Conservation (phyloP, 2,888 invertebrate species). For the Phengaris alcon region DNA sequence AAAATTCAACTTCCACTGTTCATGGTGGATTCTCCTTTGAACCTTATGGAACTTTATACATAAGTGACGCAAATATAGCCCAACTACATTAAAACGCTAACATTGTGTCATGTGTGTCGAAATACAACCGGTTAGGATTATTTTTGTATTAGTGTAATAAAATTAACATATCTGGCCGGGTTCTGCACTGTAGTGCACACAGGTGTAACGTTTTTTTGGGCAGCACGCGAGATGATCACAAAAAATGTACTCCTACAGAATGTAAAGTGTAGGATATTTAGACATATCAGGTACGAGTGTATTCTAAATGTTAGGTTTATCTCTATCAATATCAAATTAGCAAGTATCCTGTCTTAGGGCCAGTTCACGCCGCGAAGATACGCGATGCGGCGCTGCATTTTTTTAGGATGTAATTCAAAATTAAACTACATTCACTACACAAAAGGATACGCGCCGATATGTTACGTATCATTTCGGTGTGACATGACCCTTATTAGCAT, state of each 20-base stretch:
- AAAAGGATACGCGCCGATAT: too few relatives aligned
- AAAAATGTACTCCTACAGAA: neutral
- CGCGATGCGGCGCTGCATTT: too few relatives aligned
- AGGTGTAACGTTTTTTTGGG: conserved; percentile 15
- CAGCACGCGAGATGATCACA: neutral
- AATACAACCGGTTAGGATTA: conserved; percentile 69
- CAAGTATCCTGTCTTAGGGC: neutral
- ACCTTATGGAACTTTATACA: neutral
- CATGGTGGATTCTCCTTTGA: neutral
- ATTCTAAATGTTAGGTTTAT: neutral
- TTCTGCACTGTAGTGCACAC: conserved; percentile 40
- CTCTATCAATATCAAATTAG: neutral
- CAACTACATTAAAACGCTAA: neutral
- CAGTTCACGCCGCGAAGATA: too few relatives aligned
- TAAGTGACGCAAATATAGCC: conserved; percentile 2
- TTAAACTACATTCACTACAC: too few relatives aligned
- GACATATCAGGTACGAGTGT: neutral
- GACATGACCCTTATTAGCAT: too few relatives aligned
- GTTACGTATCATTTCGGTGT: too few relatives aligned
- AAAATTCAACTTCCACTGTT: neutral
- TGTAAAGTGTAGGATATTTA: neutral
- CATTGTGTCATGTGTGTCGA: conserved; percentile 49
- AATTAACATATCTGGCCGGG: conserved; percentile 65
- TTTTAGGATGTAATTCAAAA: too few relatives aligned
- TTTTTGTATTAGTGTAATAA: conserved; percentile 70